Conservation (phyloP, 64 coral and sea anemone genomes). For the Montipora sp. region DNA sequence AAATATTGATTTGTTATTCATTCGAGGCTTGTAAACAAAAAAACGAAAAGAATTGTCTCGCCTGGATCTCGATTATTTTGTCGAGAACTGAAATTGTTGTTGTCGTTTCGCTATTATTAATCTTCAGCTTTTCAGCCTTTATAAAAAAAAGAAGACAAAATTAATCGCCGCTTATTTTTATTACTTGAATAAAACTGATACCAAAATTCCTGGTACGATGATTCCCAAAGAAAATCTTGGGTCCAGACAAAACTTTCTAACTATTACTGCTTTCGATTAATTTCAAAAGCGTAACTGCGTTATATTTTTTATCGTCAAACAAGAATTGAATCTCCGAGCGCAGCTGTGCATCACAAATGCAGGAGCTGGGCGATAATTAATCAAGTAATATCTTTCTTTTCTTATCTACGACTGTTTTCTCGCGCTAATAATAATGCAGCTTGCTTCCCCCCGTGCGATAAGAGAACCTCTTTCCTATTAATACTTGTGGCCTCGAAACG, state of each 20-base stretch:
- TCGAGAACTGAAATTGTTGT: conserved; percentile 22
- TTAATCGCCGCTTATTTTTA: conserved; percentile 26
- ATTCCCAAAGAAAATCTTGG: background rate
- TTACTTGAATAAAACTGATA: background rate
- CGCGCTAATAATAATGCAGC: conserved; percentile 52
- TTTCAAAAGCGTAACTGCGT: conserved; percentile 48
- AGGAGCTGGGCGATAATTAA: conserved; percentile 51
- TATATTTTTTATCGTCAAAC: conserved; percentile 36
- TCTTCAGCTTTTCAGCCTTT: conserved; percentile 35
- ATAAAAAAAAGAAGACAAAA: conserved; percentile 38
- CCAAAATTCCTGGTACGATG: background rate
- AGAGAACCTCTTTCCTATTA: conserved; percentile 54
- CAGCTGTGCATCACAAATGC: conserved; percentile 54
- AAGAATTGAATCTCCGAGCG: conserved; percentile 41
- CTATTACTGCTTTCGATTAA: conserved; percentile 24
- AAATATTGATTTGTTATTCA: conserved; percentile 38
- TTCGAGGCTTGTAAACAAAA: conserved; percentile 43
- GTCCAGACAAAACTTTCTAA: background rate
- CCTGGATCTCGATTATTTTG: conserved; percentile 46
- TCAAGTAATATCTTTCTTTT: conserved; percentile 44
- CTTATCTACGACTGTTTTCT: conserved; percentile 53
- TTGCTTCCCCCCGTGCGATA: conserved; percentile 44
- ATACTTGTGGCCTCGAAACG: conserved; percentile 45
- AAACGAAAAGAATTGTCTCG: conserved; percentile 40
- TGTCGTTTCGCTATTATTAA: conserved; percentile 43